A percentile compares a stretch with the other conserved stretches of the same genome.
These are phyloP conservation scores for Strongylocentrotus purpuratus DNA, from an alignment of 35 echinoderm and acorn worm species.

Conservation along the genomic window DNA sequence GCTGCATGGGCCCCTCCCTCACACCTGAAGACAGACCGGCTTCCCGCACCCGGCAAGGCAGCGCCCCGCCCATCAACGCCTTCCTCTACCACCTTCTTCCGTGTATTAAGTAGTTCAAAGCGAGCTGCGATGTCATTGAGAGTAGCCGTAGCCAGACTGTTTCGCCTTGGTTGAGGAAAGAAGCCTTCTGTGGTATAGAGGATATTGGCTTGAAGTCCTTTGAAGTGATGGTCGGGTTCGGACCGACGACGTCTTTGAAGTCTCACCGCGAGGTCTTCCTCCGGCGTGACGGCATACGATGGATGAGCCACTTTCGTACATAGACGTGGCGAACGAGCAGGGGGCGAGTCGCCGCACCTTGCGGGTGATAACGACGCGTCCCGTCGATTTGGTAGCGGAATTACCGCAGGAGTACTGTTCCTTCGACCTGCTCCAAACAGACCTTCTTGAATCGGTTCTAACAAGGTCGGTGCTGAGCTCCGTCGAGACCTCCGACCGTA, in stretches of 20 bases:
- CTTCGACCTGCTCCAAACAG: slow-evolving; percentile 31
- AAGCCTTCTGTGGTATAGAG: slow-evolving; percentile 45
- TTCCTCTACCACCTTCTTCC: slow-evolving; percentile 43
- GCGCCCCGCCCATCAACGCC: background rate
- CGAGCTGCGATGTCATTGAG: slow-evolving; percentile 51
- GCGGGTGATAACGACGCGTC: slow-evolving; percentile 32
- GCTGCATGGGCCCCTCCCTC: background rate
- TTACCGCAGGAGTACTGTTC: slow-evolving; percentile 27
- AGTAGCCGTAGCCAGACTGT: slow-evolving; percentile 51
- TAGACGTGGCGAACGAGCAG: slow-evolving; percentile 19
- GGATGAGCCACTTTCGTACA: slow-evolving; percentile 15
- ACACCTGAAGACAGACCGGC: background rate
- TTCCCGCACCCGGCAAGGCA: background rate
- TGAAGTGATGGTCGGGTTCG: slow-evolving; percentile 4
- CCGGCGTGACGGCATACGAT: background rate
- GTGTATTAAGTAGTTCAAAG: slow-evolving; percentile 55
- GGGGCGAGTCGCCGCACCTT: slow-evolving; percentile 18
- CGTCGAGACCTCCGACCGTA: background rate
- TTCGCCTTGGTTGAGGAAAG: slow-evolving; percentile 57
- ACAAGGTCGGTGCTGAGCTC: slow-evolving; percentile 37
- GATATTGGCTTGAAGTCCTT: slow-evolving; percentile 14
- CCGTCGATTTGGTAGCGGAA: background rate
- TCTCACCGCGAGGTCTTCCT: slow-evolving; percentile 16
- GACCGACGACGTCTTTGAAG: slow-evolving; percentile 26
- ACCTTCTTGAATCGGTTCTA: slow-evolving; percentile 49